These are phyloP conservation scores for Glossophaga mutica DNA, from an alignment of 2,797 vertebrate species.

Conservation along the genomic window DNA sequence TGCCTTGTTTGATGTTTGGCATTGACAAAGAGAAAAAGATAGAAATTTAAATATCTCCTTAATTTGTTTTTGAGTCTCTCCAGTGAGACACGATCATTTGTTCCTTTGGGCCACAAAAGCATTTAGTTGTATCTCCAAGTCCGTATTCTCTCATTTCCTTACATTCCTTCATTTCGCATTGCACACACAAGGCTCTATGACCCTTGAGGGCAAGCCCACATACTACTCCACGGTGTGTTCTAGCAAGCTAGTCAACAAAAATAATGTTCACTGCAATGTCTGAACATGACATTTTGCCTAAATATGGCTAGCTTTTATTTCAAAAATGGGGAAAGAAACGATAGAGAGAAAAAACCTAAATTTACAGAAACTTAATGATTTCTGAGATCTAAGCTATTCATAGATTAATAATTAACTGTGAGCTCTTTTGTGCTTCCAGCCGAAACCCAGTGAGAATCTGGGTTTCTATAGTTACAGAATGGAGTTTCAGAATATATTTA, in stretches of 20 bases:
- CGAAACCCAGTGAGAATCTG: slow-evolving; percentile 60
- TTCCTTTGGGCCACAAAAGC: background rate
- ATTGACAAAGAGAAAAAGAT: background rate
- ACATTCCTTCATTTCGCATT: background rate
- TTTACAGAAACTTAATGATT: slow-evolving; percentile 35
- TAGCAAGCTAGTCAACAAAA: background rate
- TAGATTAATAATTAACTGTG: slow-evolving; percentile 75
- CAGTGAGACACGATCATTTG: background rate
- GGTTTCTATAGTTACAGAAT: slow-evolving; percentile 84
- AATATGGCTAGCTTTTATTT: background rate
- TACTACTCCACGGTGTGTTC: background rate
- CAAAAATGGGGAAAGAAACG: background rate
- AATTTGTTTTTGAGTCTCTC: background rate
- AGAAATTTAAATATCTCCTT: background rate
- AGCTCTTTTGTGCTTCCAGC: slow-evolving; percentile 66
- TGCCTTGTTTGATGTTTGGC: background rate
- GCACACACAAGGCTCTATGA: background rate
- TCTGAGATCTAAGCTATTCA: slow-evolving; percentile 65
- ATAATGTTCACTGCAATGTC: background rate
- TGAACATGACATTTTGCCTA: background rate
- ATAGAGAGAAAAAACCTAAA: background rate
- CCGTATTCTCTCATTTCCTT: background rate
- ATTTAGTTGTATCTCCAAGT: background rate
- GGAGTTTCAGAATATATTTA: slow-evolving; percentile 79
- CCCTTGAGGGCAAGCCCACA: background rate